Percentiles rank a stretch among this genome's conserved stretches.
Conservation (phyloP, 2,888 invertebrate genomes). For the Cacoxenus indagator region DNA sequence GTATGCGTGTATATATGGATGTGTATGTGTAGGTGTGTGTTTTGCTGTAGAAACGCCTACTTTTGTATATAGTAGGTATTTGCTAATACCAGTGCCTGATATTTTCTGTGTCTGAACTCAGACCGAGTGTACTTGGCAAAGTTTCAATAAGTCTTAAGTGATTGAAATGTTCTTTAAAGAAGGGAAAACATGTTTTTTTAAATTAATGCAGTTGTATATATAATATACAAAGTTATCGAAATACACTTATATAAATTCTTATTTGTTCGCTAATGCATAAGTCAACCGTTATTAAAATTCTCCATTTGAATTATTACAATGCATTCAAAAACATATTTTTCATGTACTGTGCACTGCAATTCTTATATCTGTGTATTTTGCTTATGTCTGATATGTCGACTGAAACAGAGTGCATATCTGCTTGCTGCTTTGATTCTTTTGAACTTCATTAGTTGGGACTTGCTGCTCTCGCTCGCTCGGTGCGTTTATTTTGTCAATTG, state of each 20-base stretch:
- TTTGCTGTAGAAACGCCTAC: too few relatives aligned
- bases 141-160: not conserved
- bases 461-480: slow-evolving; percentile 16
- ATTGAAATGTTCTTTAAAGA: not conserved
- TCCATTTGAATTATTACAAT: not conserved
- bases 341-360: too few relatives aligned
- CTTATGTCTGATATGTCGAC: not conserved
- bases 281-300: slow-evolving; percentile 9
- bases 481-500: slow-evolving; percentile 59
- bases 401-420: not conserved
- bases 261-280: slow-evolving; percentile 1
- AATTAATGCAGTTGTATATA: slow-evolving; percentile 5
- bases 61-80: too few relatives aligned
- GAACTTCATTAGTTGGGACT: not conserved
- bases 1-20: not conserved
- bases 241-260: not conserved
- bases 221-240: not conserved
- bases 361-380: not conserved
- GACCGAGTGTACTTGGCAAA: not conserved
- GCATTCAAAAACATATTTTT: not conserved
- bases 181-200: not conserved
- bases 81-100: too few relatives aligned
- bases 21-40: too few relatives aligned
- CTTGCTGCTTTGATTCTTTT: not conserved
- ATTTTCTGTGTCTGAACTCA: not conserved